A percentile compares a stretch with the other conserved stretches of the same genome.
phyloP scores from a whole-genome alignment of 2,888 invertebrate genomes.

The Fragum fragum region DNA sequence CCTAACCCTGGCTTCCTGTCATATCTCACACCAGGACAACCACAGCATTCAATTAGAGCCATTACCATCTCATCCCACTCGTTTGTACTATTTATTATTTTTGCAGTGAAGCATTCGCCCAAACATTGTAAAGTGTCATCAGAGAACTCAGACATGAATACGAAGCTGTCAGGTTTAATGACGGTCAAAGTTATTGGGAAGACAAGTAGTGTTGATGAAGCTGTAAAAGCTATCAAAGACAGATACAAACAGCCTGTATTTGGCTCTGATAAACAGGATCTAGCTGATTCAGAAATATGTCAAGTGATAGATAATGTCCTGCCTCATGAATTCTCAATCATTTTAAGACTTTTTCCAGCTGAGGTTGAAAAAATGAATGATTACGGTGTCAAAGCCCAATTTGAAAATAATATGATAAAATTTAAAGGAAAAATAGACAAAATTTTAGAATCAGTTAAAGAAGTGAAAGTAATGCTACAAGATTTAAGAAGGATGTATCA shows the following conservation, averaged over 20 bases:
- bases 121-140: too few relatives aligned
- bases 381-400: background rate
- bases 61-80: too few relatives aligned
- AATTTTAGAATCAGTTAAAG: background rate
- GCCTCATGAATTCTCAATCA: background rate
- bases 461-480: slow-evolving; percentile 16
- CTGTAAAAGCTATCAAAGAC: background rate
- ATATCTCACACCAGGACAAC: too few relatives aligned
- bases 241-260: too few relatives aligned
- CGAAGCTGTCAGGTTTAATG: background rate
- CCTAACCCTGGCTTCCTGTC: too few relatives aligned
- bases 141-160: too few relatives aligned
- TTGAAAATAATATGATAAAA: background rate
- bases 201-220: background rate
- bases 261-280: background rate
- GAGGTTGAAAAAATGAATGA: slow-evolving; percentile 8
- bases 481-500: background rate
- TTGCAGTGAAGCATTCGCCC: too few relatives aligned
- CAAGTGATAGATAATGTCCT: background rate
- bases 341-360: background rate
- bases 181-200: slow-evolving; percentile 21
- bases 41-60: too few relatives aligned
- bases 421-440: background rate
- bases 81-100: too few relatives aligned
- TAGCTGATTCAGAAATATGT: background rate